phyloP scores from a whole-genome alignment of 2,113 vertebrate genomes.

The Henicopernis longicauda region DNA sequence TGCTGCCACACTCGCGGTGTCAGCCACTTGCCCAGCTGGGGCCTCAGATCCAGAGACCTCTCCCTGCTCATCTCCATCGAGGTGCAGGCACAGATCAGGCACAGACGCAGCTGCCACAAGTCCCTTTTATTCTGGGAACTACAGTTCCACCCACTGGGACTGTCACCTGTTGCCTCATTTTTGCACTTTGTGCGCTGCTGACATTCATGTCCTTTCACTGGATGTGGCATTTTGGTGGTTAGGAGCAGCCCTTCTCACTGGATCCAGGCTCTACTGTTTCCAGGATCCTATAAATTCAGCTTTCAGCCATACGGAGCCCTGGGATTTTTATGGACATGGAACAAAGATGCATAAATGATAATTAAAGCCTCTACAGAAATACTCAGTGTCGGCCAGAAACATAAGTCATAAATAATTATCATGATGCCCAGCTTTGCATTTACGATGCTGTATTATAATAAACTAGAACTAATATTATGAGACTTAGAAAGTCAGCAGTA shows the following conservation, averaged over 20 bases:
- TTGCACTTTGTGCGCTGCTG: background rate
- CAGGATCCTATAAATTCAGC: background rate
- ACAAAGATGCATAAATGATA: conserved; percentile 21
- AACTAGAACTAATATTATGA: background rate
- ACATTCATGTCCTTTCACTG: background rate
- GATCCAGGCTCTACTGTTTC: background rate
- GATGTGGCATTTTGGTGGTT: background rate
- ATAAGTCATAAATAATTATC: conserved; percentile 47
- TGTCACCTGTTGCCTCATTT: background rate
- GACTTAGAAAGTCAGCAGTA: background rate
- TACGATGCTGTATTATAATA: background rate
- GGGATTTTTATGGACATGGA: background rate
- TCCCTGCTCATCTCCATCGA: accelerated
- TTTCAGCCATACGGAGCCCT: conserved; percentile 12
- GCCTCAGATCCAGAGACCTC: background rate
- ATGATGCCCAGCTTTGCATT: background rate
- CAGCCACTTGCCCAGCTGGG: background rate
- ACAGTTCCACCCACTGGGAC: background rate
- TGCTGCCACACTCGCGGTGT: accelerated
- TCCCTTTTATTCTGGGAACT: background rate
- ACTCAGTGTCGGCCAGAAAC: background rate
- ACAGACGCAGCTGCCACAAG: background rate
- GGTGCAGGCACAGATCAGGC: background rate
- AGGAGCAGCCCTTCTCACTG: background rate
- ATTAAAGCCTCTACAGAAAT: conserved; percentile 26